Conservation (phyloP, 2,888 invertebrate genomes). For the Esperia sulphurella region DNA sequence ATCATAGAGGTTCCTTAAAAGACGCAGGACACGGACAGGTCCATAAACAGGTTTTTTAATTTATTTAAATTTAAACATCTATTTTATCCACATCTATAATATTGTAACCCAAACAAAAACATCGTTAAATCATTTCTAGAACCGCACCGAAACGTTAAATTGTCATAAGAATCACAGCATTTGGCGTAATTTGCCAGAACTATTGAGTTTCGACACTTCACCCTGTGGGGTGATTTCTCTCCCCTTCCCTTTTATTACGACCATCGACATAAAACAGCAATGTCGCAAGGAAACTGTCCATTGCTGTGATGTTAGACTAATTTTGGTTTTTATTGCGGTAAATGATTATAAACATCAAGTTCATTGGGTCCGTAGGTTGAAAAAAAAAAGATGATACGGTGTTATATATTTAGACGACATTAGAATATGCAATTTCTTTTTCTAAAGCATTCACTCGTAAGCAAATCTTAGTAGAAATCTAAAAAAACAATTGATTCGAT, state of each 20-base stretch:
- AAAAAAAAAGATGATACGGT: background rate
- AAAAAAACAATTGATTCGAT: no score
- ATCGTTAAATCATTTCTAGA: background rate
- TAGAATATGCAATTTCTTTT: no score
- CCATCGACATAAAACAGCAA: background rate
- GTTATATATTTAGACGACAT: background rate
- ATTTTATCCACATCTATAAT: no score
- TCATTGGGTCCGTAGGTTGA: no score
- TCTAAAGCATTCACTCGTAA: no score
- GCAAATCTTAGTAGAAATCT: no score
- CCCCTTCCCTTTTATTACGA: background rate
- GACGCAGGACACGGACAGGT: no score
- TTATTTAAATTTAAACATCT: no score
- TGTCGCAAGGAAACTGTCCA: background rate
- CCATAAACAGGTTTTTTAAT: no score
- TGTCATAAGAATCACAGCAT: slow-evolving; percentile 4
- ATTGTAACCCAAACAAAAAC: no score
- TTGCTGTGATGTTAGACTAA: background rate
- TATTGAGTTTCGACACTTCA: slow-evolving; percentile 6
- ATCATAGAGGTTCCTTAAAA: no score
- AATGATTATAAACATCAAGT: no score
- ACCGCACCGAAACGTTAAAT: slow-evolving; percentile 6
- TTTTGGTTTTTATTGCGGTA: background rate
- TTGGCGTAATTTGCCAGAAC: slow-evolving; percentile 12
- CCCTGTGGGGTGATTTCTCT: background rate